Evolutionary conservation across 2,797 vertebrate species (phyloP), one percentile per base, ranked within the genome.

Genomic region (Silurus aristotelis): DNA sequence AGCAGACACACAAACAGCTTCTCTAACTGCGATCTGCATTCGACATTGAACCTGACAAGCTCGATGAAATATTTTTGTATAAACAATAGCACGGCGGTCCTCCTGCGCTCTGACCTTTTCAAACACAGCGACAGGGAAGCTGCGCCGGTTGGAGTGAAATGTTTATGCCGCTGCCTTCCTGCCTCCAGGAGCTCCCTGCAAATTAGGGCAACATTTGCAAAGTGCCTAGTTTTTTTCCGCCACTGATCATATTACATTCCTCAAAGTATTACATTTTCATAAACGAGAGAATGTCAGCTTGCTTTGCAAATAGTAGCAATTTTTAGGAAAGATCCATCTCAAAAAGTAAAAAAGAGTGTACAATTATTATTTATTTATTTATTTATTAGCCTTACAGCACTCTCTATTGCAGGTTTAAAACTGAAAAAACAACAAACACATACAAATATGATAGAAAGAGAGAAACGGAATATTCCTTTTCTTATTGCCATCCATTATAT

Each of bases 401-500:
- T 76, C 27, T 31, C 31, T 31, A 60, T 31, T 77, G 55, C 27
- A 38, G 25, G 8, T 58, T 25, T 66, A n/a, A 27, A 52, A 17
- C 15, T 81, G 20, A 25, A 20, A 75, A 56, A 43, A 22, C 25
- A 25, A 73, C n/a, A 68, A 73, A 22, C 31, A 71, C 63, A 79
- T 27, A 82, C 46, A 75, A 61, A 78, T 61, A 61, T 27, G 43
- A 83, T 48, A 55, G 68, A 70, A 72, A 46, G 38, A 66, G 27
- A 22, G 71, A 82, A 22, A 72, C 31, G 6, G 68, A 72, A 79
- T 81, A 87, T 73, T 87, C 87, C 19, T 73, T 48, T 48, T 84
- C 90, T 92, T 89, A 89, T 91, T 92, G 87, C 83, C 89, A 90
- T 92, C 90, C 90, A 90, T 85, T 60, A 87, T 88, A 85, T 87